These are phyloP conservation scores for Nerophis lumbriciformis DNA, from an alignment of 2,113 vertebrate species.

Conservation along the genomic window DNA sequence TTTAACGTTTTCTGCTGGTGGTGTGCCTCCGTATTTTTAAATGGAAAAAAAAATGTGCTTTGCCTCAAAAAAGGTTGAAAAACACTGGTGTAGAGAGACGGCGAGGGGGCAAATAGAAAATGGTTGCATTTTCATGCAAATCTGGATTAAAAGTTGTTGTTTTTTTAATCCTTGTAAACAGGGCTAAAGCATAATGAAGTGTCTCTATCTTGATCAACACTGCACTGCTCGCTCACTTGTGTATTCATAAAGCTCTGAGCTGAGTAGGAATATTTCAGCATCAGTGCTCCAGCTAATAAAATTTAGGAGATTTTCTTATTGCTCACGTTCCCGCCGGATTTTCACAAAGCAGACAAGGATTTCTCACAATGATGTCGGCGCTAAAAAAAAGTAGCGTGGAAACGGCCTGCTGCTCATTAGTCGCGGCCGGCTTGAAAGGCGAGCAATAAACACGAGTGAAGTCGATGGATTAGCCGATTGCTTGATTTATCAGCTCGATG, in stretches of 20 bases:
- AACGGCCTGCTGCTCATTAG: conserved; percentile 27
- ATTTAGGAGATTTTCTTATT: conserved; percentile 35
- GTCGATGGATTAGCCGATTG: conserved; percentile 40
- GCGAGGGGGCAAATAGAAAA: background rate
- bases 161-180: background rate
- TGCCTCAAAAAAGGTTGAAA: no score
- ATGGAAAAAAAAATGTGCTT: no score
- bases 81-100: background rate
- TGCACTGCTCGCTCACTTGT: conserved; percentile 46
- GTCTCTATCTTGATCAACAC: background rate
- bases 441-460: conserved; percentile 19
- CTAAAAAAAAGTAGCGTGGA: background rate
- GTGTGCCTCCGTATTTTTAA: no score
- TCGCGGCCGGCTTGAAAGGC: conserved; percentile 32
- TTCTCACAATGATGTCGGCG: conserved; percentile 3
- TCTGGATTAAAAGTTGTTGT: background rate
- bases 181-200: background rate
- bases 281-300: conserved; percentile 41
- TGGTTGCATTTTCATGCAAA: background rate
- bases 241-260: conserved; percentile 56
- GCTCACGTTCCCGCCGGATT: conserved; percentile 17
- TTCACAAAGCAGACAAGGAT: background rate
- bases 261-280: conserved; percentile 56
- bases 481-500: conserved; percentile 33
- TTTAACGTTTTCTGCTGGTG: no score